Conservation (phyloP, 2,888 invertebrate genomes). For the Monochamus alternatus region DNA sequence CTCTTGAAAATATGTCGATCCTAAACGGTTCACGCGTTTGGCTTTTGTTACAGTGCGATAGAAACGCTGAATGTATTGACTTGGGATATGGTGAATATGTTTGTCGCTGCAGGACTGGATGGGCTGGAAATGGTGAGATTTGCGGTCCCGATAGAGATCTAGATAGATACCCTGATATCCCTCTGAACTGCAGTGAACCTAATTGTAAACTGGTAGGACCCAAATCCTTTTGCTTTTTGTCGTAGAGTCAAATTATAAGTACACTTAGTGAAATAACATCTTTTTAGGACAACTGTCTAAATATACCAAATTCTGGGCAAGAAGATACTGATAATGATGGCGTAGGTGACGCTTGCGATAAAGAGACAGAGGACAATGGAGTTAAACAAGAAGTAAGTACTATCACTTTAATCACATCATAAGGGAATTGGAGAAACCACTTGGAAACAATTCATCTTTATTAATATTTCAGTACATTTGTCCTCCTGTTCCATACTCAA, state of each 20-base stretch:
- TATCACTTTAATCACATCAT: background rate
- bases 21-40: no score
- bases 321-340: conserved; percentile 92
- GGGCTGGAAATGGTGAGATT: conserved; percentile 90
- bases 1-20: no score
- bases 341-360: conserved; percentile 91
- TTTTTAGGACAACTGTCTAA: conserved; percentile 85
- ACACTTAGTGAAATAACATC: background rate
- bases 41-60: conserved; percentile 75
- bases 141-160: conserved; percentile 91
- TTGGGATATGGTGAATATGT: conserved; percentile 58
- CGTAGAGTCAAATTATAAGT: no score
- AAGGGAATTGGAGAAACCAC: background rate
- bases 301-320: conserved; percentile 93
- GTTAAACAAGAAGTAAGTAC: conserved; percentile 69
- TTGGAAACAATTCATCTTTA: no score
- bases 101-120: conserved; percentile 86
- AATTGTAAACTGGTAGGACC: conserved; percentile 78
- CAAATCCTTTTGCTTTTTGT: background rate
- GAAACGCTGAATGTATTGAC: conserved; percentile 84
- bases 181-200: conserved; percentile 80
- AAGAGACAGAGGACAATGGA: conserved; percentile 89
- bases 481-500: conserved; percentile 77
- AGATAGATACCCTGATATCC: conserved; percentile 91
- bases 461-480: conserved; percentile 82